Conservation (phyloP, 1,140 invertebrate species). For the Zelostemma sp. region DNA sequence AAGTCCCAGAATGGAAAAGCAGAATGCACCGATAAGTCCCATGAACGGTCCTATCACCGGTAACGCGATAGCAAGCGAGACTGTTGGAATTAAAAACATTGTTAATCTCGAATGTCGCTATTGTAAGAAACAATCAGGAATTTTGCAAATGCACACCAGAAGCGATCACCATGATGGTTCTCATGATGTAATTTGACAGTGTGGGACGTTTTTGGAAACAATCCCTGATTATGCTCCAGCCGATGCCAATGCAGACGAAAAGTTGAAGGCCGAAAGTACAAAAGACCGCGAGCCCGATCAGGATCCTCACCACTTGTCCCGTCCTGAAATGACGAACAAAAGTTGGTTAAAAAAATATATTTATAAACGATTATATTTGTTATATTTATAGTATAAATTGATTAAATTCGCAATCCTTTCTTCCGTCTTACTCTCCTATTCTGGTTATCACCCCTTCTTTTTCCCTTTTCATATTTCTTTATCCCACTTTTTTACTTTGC, state of each 20-base stretch:
- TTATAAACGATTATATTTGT: too few relatives aligned
- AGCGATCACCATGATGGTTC: slow-evolving; percentile 74
- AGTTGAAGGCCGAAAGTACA: slow-evolving; percentile 97
- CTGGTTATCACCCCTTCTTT: too few relatives aligned
- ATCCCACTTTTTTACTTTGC: too few relatives aligned
- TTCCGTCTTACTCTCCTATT: too few relatives aligned
- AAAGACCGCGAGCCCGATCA: slow-evolving; percentile 90
- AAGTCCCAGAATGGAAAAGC: slow-evolving; percentile 92
- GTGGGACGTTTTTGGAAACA: slow-evolving; percentile 76
- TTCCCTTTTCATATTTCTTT: too few relatives aligned
- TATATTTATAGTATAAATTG: too few relatives aligned
- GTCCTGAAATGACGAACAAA: slow-evolving; percentile 76
- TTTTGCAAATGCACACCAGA: slow-evolving; percentile 73
- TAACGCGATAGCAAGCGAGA: slow-evolving; percentile 86
- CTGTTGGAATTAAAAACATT: slow-evolving; percentile 67
- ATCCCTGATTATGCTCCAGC: slow-evolving; percentile 81
- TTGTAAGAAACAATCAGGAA: background rate
- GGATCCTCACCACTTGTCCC: slow-evolving; percentile 86
- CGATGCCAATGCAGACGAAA: slow-evolving; percentile 91
- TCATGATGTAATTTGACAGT: slow-evolving; percentile 82
- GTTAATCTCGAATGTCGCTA: background rate
- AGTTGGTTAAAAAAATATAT: too few relatives aligned
- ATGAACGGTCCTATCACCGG: slow-evolving; percentile 93
- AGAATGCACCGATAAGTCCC: slow-evolving; percentile 93
- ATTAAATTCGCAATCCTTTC: too few relatives aligned